phyloP scores from a whole-genome alignment of 1,140 invertebrate genomes.

The Plutomurus gul region DNA sequence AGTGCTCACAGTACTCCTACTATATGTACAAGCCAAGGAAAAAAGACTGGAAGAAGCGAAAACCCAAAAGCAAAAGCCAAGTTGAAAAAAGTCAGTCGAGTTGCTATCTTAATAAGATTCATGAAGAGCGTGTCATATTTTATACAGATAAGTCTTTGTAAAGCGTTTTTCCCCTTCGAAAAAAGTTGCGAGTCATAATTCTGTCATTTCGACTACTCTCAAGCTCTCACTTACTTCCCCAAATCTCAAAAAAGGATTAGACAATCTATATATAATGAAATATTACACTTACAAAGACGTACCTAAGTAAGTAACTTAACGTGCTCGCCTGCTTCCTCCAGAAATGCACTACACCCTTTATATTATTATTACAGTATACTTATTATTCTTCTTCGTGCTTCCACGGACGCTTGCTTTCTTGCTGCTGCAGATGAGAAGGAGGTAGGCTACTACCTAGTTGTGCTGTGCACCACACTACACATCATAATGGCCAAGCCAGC shows the following conservation, averaged over 20 bases:
- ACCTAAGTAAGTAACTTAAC: neutral
- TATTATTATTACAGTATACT: neutral
- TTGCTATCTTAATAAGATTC: conserved; percentile 54
- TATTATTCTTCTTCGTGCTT: neutral
- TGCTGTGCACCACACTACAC: no score
- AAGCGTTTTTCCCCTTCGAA: conserved; percentile 52
- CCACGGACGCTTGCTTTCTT: no score
- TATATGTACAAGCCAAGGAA: neutral
- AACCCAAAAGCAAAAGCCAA: conserved; percentile 7
- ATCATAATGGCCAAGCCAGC: no score
- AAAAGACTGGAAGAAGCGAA: neutral
- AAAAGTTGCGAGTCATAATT: conserved; percentile 53
- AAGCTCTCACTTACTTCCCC: conserved; percentile 43
- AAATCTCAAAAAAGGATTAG: conserved; percentile 50
- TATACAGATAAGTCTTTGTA: conserved; percentile 53
- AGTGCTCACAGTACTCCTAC: no score
- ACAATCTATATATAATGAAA: conserved; percentile 50
- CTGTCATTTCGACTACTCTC: conserved; percentile 51
- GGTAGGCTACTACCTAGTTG: no score
- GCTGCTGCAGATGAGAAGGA: no score
- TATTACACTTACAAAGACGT: conserved; percentile 34
- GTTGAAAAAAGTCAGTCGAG: conserved; percentile 34
- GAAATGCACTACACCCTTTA: neutral
- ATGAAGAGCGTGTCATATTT: conserved; percentile 53
- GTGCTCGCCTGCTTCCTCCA: neutral